Percentiles rank a stretch among this genome's conserved stretches.
phyloP scores from a whole-genome alignment of 2,888 invertebrate species.

The Pheosia gnoma region DNA sequence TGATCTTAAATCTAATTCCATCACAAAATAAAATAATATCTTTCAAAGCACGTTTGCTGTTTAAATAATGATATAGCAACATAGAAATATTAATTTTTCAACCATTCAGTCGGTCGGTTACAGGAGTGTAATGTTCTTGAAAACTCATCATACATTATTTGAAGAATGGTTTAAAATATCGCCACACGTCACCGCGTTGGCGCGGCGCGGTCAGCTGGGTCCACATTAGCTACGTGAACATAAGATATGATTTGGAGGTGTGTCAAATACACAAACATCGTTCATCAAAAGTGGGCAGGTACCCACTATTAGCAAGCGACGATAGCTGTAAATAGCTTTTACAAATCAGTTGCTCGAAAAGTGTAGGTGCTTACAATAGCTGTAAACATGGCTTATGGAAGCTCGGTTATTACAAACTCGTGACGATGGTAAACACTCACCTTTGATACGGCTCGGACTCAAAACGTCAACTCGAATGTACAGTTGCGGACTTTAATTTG shows the following conservation, averaged over 20 bases:
- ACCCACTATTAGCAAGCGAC: constrained; percentile 14
- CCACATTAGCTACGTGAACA: constrained; percentile 13
- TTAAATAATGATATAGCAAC: background rate
- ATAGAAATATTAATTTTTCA: background rate
- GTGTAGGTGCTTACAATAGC: no score
- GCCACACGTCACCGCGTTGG: constrained; percentile 14
- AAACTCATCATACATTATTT: constrained; percentile 30
- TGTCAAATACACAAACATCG: constrained; percentile 43
- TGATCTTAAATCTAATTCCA: no score
- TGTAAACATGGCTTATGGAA: no score
- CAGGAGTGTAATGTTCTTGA: constrained; percentile 31
- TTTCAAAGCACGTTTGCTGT: background rate
- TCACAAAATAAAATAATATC: no score
- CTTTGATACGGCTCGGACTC: no score
- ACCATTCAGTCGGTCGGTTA: background rate
- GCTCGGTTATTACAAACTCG: no score
- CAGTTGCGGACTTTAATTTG: no score
- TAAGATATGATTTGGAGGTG: constrained; percentile 44
- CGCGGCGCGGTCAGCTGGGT: constrained; percentile 11
- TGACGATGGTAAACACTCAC: no score
- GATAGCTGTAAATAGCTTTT: constrained; percentile 1
- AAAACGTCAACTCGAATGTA: no score
- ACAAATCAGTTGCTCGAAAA: no score
- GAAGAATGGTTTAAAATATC: constrained; percentile 35
- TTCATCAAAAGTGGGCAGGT: constrained; percentile 22